These are phyloP conservation scores for Chorisops tibialis DNA, from an alignment of 2,888 invertebrate species.

Conservation along the genomic window DNA sequence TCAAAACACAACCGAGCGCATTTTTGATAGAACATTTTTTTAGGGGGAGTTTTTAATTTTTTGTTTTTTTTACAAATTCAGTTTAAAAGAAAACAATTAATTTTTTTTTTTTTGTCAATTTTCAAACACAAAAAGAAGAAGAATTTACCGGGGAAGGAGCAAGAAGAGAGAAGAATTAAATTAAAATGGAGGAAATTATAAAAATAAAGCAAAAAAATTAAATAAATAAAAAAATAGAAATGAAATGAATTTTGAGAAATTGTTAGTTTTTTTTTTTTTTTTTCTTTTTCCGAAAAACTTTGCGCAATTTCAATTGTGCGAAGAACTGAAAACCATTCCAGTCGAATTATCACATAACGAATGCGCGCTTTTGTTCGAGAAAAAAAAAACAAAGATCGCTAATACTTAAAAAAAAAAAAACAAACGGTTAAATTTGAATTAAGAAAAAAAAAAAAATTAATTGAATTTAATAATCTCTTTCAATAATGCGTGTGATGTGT, in stretches of 20 bases:
- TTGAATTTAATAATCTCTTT: not conserved
- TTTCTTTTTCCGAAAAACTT: no score
- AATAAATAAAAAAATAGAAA: not conserved
- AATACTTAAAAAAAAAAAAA: not conserved
- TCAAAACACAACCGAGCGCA: slow-evolving; percentile 35
- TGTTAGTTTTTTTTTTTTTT: no score
- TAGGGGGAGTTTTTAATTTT: not conserved
- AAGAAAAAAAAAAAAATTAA: slow-evolving; percentile 5
- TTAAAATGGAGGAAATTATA: not conserved
- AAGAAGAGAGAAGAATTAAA: not conserved
- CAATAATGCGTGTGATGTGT: slow-evolving; percentile 22
- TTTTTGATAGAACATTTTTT: not conserved
- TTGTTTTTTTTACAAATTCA: not conserved
- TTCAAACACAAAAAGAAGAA: not conserved
- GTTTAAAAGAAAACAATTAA: not conserved
- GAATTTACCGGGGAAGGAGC: not conserved
- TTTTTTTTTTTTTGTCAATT: not conserved
- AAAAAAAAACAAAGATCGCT: no score
- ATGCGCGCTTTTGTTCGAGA: no score
- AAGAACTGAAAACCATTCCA: no score
- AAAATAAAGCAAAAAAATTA: no score
- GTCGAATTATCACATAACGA: no score
- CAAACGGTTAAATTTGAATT: not conserved
- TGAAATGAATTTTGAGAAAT: not conserved
- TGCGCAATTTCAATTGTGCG: no score